Evolutionary conservation across 1,140 invertebrate species (phyloP), one percentile per base, ranked within the genome.

Genomic region (Liolophura sinensis): DNA sequence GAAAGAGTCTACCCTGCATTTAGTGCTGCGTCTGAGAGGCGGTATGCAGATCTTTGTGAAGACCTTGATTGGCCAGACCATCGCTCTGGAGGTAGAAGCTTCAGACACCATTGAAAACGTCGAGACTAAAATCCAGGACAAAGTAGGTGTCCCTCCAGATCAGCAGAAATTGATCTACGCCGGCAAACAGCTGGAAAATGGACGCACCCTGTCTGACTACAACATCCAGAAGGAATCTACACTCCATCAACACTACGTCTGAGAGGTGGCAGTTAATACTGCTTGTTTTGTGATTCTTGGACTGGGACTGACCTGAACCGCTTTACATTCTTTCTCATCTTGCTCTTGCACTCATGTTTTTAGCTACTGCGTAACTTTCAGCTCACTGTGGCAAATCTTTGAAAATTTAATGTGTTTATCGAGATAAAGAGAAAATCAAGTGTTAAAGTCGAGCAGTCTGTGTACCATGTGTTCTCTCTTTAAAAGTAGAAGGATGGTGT

Each of bases 81-180:
- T 88, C 67, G 87, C 94, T 74, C 90, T 96, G 74, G 94, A 96
- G 87, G 94, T 96, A 73, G 93, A 96, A 81, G 89, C 91, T 1
- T 93, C 91, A 15, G 93, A 96, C 82, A 95, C 93, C 40, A 96
- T 96, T 81, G 93, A 96, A 86, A 94, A 96, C 91, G 93, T 96
- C 3, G 96, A 96, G 84, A 91, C 92, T 24, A 94, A 95, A 80
- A 49, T 50, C 27, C 16, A 49, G 47, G 9, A 68, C 50, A 64
- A 69, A 57, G 62, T 61, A 73, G 78, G 78, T 54, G 75, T 81
- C 67, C 74, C 78, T 27, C 73, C 77, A 64, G 77, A 80, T 71
- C 80, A 80, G 65, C 80, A 82, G 68, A 59, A 78, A 52, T 65
- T 81, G 47, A 81, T 84, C 73, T 80, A 79, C 84, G 93, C 78